These are phyloP conservation scores for Hoplodrina blanda DNA, from an alignment of 2,888 invertebrate genomes.

Conservation along the genomic window DNA sequence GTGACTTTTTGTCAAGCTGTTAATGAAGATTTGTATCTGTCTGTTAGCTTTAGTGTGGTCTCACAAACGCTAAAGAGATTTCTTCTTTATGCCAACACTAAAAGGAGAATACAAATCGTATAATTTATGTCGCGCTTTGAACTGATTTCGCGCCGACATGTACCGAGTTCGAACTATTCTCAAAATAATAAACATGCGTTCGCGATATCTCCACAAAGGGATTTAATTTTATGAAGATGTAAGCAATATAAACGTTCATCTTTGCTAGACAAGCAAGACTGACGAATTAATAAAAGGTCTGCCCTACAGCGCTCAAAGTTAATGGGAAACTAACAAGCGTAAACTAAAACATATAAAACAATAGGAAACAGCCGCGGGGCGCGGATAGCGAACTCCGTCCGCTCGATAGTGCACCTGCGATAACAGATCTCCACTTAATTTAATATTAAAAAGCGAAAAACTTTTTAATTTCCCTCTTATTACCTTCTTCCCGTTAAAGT, in stretches of 20 bases:
- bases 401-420: conserved; percentile 78
- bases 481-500: conserved; percentile 76
- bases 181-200: conserved; percentile 71
- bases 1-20: conserved; percentile 84
- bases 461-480: conserved; percentile 84
- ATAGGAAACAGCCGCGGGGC: conserved; percentile 70
- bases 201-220: conserved; percentile 67
- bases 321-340: conserved; percentile 84
- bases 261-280: conserved; percentile 71
- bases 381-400: conserved; percentile 59
- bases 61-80: conserved; percentile 76
- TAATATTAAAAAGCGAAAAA: conserved; percentile 82
- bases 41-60: conserved; percentile 80
- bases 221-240: conserved; percentile 77
- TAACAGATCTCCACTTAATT: conserved; percentile 75
- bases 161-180: conserved; percentile 70
- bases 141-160: conserved; percentile 74
- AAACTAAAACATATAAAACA: conserved; percentile 83
- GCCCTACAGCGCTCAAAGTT: conserved; percentile 75
- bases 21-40: conserved; percentile 87
- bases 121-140: conserved; percentile 83
- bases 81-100: conserved; percentile 75
- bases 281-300: conserved; percentile 79
- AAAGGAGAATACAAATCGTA: conserved; percentile 74
- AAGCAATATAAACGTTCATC: conserved; percentile 68